Percentiles rank a stretch among this genome's conserved stretches.
These are phyloP conservation scores for Thamnophis sirtalis DNA, from an alignment of 2,113 vertebrate species.

Conservation along the genomic window DNA sequence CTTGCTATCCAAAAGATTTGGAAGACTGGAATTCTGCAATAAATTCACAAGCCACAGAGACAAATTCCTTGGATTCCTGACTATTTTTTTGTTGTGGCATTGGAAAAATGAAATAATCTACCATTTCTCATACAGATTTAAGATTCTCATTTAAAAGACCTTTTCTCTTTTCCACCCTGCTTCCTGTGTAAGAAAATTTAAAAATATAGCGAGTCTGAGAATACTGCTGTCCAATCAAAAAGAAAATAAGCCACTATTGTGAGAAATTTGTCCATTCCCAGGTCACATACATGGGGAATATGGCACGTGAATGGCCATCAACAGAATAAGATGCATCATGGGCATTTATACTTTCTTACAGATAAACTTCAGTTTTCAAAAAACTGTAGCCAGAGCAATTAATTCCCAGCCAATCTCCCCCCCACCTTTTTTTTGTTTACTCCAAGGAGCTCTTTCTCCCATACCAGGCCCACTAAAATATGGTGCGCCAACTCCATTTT, in stretches of 20 bases:
- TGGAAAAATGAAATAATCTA: not conserved
- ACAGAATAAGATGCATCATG: conserved; percentile 36
- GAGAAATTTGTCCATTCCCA: not conserved
- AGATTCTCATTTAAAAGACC: not conserved
- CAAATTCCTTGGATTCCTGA: not conserved
- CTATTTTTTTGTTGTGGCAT: not conserved
- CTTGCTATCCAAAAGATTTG: not conserved
- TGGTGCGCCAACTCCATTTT: conserved; percentile 19
- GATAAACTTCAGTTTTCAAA: conserved; percentile 3
- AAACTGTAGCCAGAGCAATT: conserved; percentile 25
- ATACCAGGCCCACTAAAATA: conserved; percentile 40
- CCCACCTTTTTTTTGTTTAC: conserved; percentile 35
- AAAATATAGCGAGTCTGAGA: not conserved
- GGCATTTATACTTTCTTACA: conserved; percentile 39
- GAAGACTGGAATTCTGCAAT: not conserved
- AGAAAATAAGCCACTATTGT: not conserved
- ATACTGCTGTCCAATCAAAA: not conserved
- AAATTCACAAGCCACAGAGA: not conserved
- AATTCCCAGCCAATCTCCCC: conserved; percentile 44
- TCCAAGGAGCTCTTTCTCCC: conserved; percentile 10
- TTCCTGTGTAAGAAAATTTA: not conserved
- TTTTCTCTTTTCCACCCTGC: too few species aligned
- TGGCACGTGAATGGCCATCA: conserved; percentile 4
- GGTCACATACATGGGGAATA: not conserved
- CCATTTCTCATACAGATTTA: not conserved